Base-by-base conservation (phyloP, 2,113 vertebrate genomes). In the Spea multiplicata region DNA sequence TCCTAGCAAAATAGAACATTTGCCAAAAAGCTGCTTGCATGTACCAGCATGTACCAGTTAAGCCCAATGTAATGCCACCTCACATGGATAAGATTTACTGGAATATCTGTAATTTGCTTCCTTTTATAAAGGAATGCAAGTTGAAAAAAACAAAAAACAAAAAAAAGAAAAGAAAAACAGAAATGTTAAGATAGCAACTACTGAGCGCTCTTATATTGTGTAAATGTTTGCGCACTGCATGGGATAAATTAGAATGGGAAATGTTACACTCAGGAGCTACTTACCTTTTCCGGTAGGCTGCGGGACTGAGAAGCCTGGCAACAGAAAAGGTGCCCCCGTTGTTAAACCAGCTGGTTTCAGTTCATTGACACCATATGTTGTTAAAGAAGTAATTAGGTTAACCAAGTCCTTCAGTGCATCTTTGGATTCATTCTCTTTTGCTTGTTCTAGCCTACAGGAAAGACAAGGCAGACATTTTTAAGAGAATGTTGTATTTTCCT, bases 321-420 rank as follows among this genome's bases (percentile, higher is more conserved):
- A 86, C 6, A 98, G 87, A 88, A 99, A 99, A 76, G 97, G 97
- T 10, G 96, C 97, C 30, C 97, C 96, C 0, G 95, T 98, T 10
- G 96, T 98, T 86, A 97, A 87, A 10, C 95, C 95, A 44, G 96
- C 95, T 2, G 96, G 96, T 83, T 98, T 98, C 82, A 98, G 88
- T 83, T 99, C 97, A 46, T 81, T 95, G 84, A 98, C 94, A 12
- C 97, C 97, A 0, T 98, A 99, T 0, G 96, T 97, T 86, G 94
- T 96, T 81, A 99, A 87, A 77, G 96, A 95, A 64, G 96, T 98
- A 85, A 99, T 94, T 91, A 99, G 91, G 90, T 97, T 96, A 53
- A 99, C 96, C 66, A 99, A 91, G 75, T 99, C 97, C 90, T 95
- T 98, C 88, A 99, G 89, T 16, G 96, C 96, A 68, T 98, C 97